Conservation (phyloP, 2,113 vertebrate genomes). For the Chaenocephalus aceratus region DNA sequence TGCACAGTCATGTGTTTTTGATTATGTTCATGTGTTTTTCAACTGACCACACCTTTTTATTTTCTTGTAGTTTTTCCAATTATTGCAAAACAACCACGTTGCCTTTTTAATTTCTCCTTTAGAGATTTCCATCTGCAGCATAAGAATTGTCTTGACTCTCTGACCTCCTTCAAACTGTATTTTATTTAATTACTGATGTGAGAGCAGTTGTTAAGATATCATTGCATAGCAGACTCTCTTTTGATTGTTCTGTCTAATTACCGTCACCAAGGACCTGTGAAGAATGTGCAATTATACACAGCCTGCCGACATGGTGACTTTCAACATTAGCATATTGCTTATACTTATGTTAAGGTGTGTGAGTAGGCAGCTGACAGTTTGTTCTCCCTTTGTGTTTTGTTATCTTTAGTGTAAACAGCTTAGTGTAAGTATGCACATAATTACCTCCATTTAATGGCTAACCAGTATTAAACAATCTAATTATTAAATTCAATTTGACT, state of each 20-base stretch:
- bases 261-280: conserved; percentile 18
- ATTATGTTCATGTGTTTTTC: background rate
- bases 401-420: background rate
- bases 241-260: conserved; percentile 58
- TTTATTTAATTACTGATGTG: conserved; percentile 19
- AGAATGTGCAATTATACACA: conserved; percentile 43
- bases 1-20: background rate
- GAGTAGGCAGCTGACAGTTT: background rate
- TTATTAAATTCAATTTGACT: background rate
- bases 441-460: background rate
- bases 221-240: conserved; percentile 18
- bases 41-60: background rate
- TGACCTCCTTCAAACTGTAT: conserved; percentile 16
- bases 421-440: background rate
- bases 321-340: background rate
- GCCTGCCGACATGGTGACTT: conserved; percentile 24
- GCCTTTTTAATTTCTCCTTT: background rate
- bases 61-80: no score
- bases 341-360: conserved; percentile 10
- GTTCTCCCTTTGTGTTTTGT: background rate
- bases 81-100: background rate
- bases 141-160: background rate
- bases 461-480: background rate
- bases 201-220: conserved; percentile 29
- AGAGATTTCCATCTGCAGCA: background rate